phyloP scores from a whole-genome alignment of 2,888 invertebrate species.

The Brassicogethes aeneus region DNA sequence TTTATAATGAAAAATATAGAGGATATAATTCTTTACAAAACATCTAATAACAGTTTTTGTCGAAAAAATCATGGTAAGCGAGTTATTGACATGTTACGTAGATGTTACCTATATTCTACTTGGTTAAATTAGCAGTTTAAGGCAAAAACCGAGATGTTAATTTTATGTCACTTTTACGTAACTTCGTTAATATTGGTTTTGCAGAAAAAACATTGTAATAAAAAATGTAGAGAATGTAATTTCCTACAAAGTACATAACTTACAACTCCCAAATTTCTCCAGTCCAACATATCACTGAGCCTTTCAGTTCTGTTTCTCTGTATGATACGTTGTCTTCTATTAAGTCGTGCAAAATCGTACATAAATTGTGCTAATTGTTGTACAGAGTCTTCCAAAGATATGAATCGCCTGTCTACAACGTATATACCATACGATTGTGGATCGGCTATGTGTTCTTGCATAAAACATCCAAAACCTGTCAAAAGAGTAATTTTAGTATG shows the following conservation, averaged over 20 bases:
- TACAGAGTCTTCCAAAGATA: slow-evolving; percentile 82
- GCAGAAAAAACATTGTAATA: too few species aligned
- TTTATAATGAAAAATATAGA: too few species aligned
- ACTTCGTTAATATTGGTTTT: too few species aligned
- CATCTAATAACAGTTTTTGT: too few species aligned
- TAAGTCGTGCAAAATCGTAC: slow-evolving; percentile 86
- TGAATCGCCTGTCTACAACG: slow-evolving; percentile 89
- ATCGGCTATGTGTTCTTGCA: slow-evolving; percentile 96
- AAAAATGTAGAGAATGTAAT: too few species aligned
- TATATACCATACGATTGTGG: slow-evolving; percentile 98
- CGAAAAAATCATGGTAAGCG: too few species aligned
- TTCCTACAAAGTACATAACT: too few species aligned
- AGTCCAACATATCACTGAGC: slow-evolving; percentile 92
- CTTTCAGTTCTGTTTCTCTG: slow-evolving; percentile 97
- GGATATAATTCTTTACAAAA: background rate
- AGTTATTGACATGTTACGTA: too few species aligned
- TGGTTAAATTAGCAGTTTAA: too few species aligned
- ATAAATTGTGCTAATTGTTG: slow-evolving; percentile 85
- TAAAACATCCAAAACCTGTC: slow-evolving; percentile 92
- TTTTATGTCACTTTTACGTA: too few species aligned
- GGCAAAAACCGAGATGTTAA: too few species aligned
- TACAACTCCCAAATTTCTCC: slow-evolving; percentile 95
- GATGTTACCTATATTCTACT: too few species aligned
- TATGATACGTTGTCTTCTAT: slow-evolving; percentile 92
- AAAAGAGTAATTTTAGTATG: background rate